Evolutionary conservation across 2,888 invertebrate genomes (phyloP).

Genomic region (Drosophila niveifrons): DNA sequence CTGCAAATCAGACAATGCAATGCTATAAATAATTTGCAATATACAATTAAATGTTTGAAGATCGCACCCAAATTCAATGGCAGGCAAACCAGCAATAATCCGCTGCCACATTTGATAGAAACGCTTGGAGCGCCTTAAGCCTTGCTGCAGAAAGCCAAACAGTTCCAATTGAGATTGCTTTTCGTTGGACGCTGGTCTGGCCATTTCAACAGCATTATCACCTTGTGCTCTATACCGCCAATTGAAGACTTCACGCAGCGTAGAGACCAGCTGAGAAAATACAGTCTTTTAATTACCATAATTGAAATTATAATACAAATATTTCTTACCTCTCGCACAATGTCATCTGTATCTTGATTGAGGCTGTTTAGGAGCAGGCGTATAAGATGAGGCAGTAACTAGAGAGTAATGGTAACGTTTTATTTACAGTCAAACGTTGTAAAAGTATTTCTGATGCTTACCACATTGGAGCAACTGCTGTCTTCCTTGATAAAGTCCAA

Average conservation of each 20-base stretch:
- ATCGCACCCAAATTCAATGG: conserved; percentile 62
- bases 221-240: conserved; percentile 41
- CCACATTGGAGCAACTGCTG: conserved; percentile 70
- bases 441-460: conserved; percentile 33
- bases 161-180: conserved; percentile 79
- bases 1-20: conserved; percentile 79
- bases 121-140: conserved; percentile 82
- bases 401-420: not conserved
- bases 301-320: not conserved
- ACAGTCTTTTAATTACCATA: conserved; percentile 1
- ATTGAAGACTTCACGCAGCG: conserved; percentile 80
- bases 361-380: conserved; percentile 80
- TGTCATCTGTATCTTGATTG: conserved; percentile 79
- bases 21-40: not conserved
- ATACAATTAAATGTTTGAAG: not conserved
- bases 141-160: conserved; percentile 80
- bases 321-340: conserved; percentile 71
- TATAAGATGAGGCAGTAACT: conserved; percentile 79
- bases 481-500: conserved; percentile 78
- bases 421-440: not conserved
- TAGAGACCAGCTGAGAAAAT: conserved; percentile 73
- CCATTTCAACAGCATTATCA: not conserved
- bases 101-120: conserved; percentile 84
- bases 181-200: conserved; percentile 33
- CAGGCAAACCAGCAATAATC: conserved; percentile 65